These are phyloP conservation scores for Melozone crissalis DNA, from an alignment of 2,113 vertebrate species.

Conservation along the genomic window DNA sequence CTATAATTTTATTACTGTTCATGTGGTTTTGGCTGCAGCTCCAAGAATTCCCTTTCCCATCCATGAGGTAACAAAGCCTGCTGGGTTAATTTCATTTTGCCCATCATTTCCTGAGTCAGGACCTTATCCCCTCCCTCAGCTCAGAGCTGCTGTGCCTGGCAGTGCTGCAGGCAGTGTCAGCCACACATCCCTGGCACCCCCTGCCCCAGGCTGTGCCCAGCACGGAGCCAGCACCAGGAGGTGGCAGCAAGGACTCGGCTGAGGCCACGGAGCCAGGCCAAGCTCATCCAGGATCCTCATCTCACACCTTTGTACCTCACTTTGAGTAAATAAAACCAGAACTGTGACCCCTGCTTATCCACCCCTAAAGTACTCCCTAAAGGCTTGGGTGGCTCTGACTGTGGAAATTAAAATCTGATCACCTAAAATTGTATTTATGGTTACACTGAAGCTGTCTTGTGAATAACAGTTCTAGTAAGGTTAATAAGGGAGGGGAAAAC, in stretches of 20 bases:
- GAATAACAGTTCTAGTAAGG: not conserved
- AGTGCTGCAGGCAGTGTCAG: not conserved
- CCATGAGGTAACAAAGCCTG: not conserved
- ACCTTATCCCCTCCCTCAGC: not conserved
- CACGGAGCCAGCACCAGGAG: conserved; percentile 50
- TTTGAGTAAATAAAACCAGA: not conserved
- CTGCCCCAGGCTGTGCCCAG: not conserved
- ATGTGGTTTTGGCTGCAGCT: not conserved
- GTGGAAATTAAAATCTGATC: not conserved
- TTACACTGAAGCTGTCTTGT: not conserved
- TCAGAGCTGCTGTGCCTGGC: not conserved
- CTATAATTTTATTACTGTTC: not conserved
- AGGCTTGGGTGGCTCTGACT: not conserved
- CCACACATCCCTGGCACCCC: not conserved
- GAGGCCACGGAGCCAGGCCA: not conserved
- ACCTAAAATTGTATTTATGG: not conserved
- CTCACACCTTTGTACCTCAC: rapidly evolving
- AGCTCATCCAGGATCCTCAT: not conserved
- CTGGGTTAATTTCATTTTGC: not conserved
- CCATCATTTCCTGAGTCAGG: not conserved
- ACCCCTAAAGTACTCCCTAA: not conserved
- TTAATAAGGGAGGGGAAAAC: not conserved
- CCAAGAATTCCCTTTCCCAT: not conserved
- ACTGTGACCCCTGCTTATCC: too few species aligned
- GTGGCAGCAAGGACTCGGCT: conserved; percentile 67